Evolutionary conservation across 23 tunicate genomes (phyloP).

Genomic region (Trididemnum nubilum): DNA sequence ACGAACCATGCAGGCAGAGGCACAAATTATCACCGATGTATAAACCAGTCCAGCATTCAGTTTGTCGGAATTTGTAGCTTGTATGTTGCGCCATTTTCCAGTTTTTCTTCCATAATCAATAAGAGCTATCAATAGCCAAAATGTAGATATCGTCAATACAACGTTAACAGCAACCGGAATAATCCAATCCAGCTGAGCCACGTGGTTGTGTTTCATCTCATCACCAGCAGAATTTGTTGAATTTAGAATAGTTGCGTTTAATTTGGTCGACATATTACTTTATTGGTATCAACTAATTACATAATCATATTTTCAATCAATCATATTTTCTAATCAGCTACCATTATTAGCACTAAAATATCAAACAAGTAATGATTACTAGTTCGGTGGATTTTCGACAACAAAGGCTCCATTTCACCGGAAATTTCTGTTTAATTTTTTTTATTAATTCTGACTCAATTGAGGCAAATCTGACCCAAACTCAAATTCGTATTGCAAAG

Average conservation of each 20-base stretch:
- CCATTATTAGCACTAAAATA: background rate
- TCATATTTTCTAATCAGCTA: background rate
- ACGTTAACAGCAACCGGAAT: constrained; percentile 30
- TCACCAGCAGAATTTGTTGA: background rate
- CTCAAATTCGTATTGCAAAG: too few species aligned
- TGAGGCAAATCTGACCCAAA: too few species aligned
- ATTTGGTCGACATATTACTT: too few species aligned
- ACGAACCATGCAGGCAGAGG: constrained; percentile 29
- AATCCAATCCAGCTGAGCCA: constrained; percentile 16
- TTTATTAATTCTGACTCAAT: too few species aligned
- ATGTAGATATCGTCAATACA: background rate
- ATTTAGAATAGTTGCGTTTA: background rate
- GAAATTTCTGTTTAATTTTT: too few species aligned
- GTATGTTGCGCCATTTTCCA: constrained; percentile 36
- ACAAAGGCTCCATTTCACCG: too few species aligned
- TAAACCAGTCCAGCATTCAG: constrained; percentile 31
- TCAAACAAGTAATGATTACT: too few species aligned
- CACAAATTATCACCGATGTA: constrained; percentile 43
- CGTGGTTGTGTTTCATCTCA: background rate
- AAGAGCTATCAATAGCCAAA: constrained; percentile 30
- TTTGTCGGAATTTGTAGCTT: background rate
- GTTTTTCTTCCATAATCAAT: constrained; percentile 43
- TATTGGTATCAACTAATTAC: too few species aligned
- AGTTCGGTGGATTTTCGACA: too few species aligned
- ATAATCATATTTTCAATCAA: too few species aligned